Evolutionary conservation across 2,113 vertebrate species (phyloP), one percentile per base, ranked within the genome.

Genomic region (Melierax canorus): DNA sequence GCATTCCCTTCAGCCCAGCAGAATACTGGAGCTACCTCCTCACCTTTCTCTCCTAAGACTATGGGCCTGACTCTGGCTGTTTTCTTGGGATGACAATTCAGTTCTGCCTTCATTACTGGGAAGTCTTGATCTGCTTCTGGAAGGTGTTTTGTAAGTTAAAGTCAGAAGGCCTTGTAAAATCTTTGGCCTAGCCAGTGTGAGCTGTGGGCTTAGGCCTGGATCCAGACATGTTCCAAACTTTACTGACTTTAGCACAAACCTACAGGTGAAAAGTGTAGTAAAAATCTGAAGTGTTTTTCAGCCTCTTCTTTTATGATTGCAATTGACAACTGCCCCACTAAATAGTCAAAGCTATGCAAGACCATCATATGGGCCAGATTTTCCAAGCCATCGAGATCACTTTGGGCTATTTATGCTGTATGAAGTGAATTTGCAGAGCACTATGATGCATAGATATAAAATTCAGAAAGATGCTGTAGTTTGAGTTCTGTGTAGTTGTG

Each of bases 41-140:
- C 9, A 21, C 12, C 23, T 82, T 82, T 87, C 12, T 75, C 20
- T 80, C 38, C 43, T 46, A 43, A 41, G 19, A 11, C 10, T 20
- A 48, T 11, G 7, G 4, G 7, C 26, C 60, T 68, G 13, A 78
- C 18, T 59, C 12, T 4, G 15, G 19, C 2, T 2, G 0, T 39
- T 89, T 74, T 59, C 43, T 66, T 87, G 15, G n/a, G 27, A 58
- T 66, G 38, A 41, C 14, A 58, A 3, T 62, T 50, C 43, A 63
- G 12, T 84, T 97, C 55, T 82, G 27, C 39, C 46, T 78, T 59
- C 23, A 43, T 45, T 50, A 51, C 13, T 39, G 29, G 73, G 17
- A 67, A 90, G 22, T 27, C 69, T 59, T 63, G 9, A 53, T 59
- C 50, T 77, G 34, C 50, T 80, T 86, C 39, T 36, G 23, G 5